These are phyloP conservation scores for Frankliniella intonsa DNA, from an alignment of 2,888 invertebrate genomes.

Conservation along the genomic window DNA sequence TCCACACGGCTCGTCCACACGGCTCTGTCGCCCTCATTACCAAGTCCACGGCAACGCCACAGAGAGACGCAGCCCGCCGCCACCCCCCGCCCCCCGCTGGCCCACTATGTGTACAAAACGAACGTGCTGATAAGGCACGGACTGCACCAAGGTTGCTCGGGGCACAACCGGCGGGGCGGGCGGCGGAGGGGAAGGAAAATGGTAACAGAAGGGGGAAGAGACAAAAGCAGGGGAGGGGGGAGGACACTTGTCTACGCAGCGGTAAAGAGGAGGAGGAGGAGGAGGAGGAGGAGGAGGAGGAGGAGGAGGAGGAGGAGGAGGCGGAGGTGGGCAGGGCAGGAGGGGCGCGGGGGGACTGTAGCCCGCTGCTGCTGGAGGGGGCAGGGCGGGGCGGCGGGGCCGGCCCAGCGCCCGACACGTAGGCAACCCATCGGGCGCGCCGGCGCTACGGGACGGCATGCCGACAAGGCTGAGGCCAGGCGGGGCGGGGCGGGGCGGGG, in stretches of 20 bases:
- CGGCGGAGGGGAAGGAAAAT: not conserved
- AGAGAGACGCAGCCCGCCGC: not conserved
- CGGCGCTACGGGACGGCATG: not conserved
- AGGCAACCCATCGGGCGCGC: constrained; percentile 4
- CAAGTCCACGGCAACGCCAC: no score
- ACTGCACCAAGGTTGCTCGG: not conserved
- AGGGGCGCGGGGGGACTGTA: not conserved
- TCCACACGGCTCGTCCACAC: not conserved
- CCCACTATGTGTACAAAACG: not conserved
- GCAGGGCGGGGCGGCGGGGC: not conserved
- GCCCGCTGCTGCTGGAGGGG: not conserved
- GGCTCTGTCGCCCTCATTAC: no score
- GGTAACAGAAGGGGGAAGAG: not conserved
- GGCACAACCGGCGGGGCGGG: no score
- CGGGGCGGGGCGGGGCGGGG: not conserved
- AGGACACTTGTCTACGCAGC: not conserved
- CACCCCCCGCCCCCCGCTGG: not conserved
- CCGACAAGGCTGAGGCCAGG: not conserved
- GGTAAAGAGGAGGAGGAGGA: not conserved
- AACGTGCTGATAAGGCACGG: constrained; percentile 4
- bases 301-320: no score
- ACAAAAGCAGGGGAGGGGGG: not conserved
- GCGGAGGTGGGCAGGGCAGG: no score
- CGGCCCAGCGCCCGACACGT: not conserved
- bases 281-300: not conserved